A percentile compares a stretch with the other conserved stretches of the same genome.
Conservation (phyloP, 1,140 invertebrate species). For the Drosophila biarmipes region DNA sequence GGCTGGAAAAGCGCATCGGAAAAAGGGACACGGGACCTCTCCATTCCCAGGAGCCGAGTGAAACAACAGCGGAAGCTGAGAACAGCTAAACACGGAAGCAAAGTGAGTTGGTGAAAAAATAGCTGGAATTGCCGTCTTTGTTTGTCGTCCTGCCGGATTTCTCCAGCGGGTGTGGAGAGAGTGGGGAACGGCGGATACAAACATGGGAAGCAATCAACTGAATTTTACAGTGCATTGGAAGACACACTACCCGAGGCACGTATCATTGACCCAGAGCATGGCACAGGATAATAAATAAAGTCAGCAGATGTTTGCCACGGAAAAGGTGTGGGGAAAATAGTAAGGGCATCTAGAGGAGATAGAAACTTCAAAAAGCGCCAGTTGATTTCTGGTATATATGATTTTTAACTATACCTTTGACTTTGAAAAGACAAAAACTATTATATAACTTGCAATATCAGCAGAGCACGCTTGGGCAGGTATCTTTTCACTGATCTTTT, state of each 20-base stretch:
- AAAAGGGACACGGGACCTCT: constrained; percentile 5
- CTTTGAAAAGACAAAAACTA: no score
- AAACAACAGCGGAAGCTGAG: constrained; percentile 61
- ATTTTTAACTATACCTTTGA: no score
- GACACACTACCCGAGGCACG: constrained; percentile 29
- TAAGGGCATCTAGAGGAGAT: background rate
- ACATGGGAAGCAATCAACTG: constrained; percentile 50
- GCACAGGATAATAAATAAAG: constrained; percentile 10
- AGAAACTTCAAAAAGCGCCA: background rate
- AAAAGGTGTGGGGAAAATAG: background rate
- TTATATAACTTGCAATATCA: no score
- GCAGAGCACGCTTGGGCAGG: no score
- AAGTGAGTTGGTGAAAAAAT: constrained; percentile 67
- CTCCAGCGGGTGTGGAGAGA: constrained; percentile 12
- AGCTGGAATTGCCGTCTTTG: constrained; percentile 40
- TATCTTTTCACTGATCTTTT: no score
- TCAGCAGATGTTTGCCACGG: constrained; percentile 15
- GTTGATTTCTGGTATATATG: background rate
- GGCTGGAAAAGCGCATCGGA: constrained; percentile 60
- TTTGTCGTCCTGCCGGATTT: constrained; percentile 37
- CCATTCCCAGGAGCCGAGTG: constrained; percentile 24
- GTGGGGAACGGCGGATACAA: constrained; percentile 27
- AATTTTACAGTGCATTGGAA: constrained; percentile 44
- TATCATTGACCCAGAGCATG: constrained; percentile 4
- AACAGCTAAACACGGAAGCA: constrained; percentile 75